Evolutionary conservation across 1,140 invertebrate species (phyloP), one percentile per base, ranked within the genome.

Genomic region (Mizuhopecten yessoensis): DNA sequence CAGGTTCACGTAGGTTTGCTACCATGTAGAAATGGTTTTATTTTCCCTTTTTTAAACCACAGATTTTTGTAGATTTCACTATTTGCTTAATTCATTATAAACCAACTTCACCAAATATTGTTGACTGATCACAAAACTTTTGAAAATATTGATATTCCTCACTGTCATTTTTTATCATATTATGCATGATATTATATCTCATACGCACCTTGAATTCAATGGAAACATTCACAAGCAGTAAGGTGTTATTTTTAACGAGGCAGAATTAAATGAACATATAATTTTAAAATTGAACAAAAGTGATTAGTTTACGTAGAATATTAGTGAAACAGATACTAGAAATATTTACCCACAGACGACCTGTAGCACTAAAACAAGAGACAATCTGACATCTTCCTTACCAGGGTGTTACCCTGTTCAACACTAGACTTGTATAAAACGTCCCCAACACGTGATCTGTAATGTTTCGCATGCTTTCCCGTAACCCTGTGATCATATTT

Each of bases 131-230:
- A 45, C 42, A 45, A 17, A 5, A 29, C 57, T 75, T 75, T 29
- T 13, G 13, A 11, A 75, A n/a, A 29, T 75, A 20, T 49, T 17
- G 45, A 49, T 17, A 75, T 29, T 75, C 5, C 1, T 75, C 57
- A 75, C 57, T 29, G 23, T 75, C 57, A 7, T 75, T 75, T 75
- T n/a, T 75, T n/a, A 75, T n/a, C n/a, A 75, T 75, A 75, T 75
- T 75, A 75, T 75, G 57, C 57, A 75, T 75, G 57, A n/a, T n/a
- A 29, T 75, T 75, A 29, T 75, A 75, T n/a, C 57, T 17, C 9
- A 13, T 17, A 75, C n/a, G 57, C 57, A 75, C 57, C 57, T 75
- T n/a, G 23, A 29, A 75, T 29, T 45, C 42, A 45, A 1, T 75
- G 7, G n/a, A 75, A 29, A 75, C 11, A 29, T 29, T 5, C 23